Conservation (phyloP, 2,113 vertebrate genomes). For the Genyomyrus donnyi region DNA sequence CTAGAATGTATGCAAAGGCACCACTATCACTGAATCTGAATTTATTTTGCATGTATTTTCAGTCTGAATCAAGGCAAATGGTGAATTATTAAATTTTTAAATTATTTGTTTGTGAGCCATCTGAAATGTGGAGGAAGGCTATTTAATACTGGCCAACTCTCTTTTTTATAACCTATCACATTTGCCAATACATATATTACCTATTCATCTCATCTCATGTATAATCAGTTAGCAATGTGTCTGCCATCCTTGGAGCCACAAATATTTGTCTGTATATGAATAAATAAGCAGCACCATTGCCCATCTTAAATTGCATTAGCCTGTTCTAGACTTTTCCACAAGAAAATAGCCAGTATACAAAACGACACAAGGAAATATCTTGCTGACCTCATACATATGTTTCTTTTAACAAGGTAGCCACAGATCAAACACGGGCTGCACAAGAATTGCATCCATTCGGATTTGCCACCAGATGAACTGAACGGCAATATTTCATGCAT, state of each 20-base stretch:
- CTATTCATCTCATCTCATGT: background rate
- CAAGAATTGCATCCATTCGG: background rate
- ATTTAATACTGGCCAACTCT: background rate
- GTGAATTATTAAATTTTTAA: background rate
- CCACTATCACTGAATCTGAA: background rate
- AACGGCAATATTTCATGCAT: background rate
- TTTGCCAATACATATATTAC: background rate
- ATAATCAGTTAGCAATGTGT: background rate
- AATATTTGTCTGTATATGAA: constrained; percentile 3
- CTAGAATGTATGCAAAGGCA: background rate
- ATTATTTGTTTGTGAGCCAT: background rate
- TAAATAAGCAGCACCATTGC: background rate
- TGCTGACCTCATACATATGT: background rate
- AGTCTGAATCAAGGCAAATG: background rate
- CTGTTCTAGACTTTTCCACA: too few relatives aligned
- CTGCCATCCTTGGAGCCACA: background rate
- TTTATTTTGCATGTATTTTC: background rate
- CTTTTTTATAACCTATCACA: background rate
- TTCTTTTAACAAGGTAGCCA: background rate
- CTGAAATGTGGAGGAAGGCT: background rate
- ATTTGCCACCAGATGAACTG: background rate
- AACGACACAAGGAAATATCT: background rate
- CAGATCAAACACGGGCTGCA: background rate
- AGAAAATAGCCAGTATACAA: background rate
- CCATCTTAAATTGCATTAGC: background rate